These are phyloP conservation scores for Crambe crambe DNA, from an alignment of 37 sponge, comb jelly and placozoan genomes.

Conservation along the genomic window DNA sequence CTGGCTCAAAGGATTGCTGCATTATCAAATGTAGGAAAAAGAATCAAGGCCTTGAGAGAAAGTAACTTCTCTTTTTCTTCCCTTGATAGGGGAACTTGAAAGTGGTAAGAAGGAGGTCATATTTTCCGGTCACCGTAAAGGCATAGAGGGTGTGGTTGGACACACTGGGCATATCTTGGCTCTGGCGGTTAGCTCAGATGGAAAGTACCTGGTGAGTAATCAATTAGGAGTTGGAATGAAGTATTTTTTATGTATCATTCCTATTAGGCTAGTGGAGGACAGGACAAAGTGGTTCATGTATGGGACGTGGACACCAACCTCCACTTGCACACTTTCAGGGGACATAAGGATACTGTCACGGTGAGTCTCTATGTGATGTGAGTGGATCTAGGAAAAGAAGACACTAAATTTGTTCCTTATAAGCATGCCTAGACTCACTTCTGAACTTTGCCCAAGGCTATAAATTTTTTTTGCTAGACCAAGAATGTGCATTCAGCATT, in stretches of 20 bases:
- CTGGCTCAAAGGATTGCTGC: slow-evolving; percentile 86
- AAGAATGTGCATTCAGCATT: no score
- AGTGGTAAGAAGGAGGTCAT: slow-evolving; percentile 57
- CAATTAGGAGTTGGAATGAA: background rate
- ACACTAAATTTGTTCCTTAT: no score
- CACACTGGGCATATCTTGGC: slow-evolving; percentile 84
- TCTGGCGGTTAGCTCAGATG: slow-evolving; percentile 84
- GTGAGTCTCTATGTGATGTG: slow-evolving; percentile 67
- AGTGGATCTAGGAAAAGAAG: no score
- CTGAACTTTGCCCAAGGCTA: no score
- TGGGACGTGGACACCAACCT: slow-evolving; percentile 77
- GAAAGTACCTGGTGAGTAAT: slow-evolving; percentile 72
- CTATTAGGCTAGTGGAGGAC: slow-evolving; percentile 96
- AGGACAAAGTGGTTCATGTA: slow-evolving; percentile 71
- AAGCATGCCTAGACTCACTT: no score
- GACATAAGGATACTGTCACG: slow-evolving; percentile 83
- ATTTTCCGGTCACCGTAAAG: slow-evolving; percentile 48
- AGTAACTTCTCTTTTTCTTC: background rate
- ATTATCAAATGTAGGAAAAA: slow-evolving; percentile 83
- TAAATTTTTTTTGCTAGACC: no score
- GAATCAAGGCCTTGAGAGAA: background rate
- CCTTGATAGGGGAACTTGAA: slow-evolving; percentile 61
- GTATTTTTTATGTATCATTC: no score
- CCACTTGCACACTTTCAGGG: slow-evolving; percentile 85
- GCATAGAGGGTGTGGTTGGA: slow-evolving; percentile 40